Evolutionary conservation across 2,797 vertebrate species (phyloP).

Genomic region (Pangasius larnaudii): DNA sequence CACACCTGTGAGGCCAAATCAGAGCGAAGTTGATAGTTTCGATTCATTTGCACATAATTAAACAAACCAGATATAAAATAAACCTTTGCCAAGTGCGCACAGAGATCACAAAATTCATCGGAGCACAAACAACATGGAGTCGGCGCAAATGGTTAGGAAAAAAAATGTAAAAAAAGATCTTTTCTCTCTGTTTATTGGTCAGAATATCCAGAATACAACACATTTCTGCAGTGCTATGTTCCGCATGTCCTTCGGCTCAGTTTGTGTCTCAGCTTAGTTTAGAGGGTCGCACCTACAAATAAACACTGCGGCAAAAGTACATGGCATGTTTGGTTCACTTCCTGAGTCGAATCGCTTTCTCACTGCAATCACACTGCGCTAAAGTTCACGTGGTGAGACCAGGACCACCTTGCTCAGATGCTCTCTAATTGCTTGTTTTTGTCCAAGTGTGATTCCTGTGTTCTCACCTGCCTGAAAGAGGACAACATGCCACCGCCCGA

Average conservation of each 20-base stretch:
- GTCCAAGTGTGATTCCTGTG: background rate
- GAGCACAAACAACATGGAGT: background rate
- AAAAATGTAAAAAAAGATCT: no score
- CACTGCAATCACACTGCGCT: background rate
- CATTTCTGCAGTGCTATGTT: background rate
- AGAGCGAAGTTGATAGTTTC: background rate
- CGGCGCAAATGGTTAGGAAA: background rate
- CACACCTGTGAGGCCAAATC: background rate
- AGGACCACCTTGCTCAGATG: background rate
- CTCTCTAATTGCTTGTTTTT: background rate
- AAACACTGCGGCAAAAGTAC: background rate
- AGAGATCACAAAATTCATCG: background rate
- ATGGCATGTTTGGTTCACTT: background rate
- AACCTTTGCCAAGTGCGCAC: background rate
- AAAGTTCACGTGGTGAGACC: no score
- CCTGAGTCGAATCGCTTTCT: background rate
- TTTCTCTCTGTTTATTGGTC: background rate
- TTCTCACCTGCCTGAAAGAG: no score
- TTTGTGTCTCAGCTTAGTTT: background rate
- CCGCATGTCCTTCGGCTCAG: background rate
- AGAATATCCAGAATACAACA: background rate
- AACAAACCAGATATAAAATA: background rate
- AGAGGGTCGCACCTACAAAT: background rate
- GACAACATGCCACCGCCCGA: background rate
- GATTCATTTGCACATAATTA: background rate